phyloP scores from a whole-genome alignment of 2,888 invertebrate species.

The Dascillus cervinus region DNA sequence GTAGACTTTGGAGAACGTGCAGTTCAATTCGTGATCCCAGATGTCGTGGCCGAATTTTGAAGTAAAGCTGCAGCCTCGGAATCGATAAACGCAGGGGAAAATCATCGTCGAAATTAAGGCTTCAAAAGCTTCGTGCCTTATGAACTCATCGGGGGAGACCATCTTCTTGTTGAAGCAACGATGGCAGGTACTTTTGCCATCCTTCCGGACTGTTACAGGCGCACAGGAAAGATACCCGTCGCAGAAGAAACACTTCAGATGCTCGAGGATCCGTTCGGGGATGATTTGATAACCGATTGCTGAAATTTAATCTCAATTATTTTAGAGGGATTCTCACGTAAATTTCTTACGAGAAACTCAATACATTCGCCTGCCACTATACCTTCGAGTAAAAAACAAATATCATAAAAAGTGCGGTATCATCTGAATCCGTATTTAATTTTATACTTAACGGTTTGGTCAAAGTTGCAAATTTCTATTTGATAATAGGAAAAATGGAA shows the following conservation, averaged over 20 bases:
- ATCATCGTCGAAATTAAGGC: slow-evolving; percentile 27
- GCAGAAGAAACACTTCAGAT: slow-evolving; percentile 32
- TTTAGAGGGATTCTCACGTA: no score
- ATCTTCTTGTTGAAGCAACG: slow-evolving; percentile 31
- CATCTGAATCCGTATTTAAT: no score
- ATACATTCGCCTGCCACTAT: no score
- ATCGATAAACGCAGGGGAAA: slow-evolving; percentile 33
- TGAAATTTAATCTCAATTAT: slow-evolving; percentile 21
- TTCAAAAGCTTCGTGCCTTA: slow-evolving; percentile 32
- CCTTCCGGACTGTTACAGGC: slow-evolving; percentile 30
- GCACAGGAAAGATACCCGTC: slow-evolving; percentile 32
- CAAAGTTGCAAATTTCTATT: no score
- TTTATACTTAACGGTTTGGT: no score
- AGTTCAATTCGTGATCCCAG: slow-evolving; percentile 31
- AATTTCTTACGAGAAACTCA: no score
- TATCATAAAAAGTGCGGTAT: no score
- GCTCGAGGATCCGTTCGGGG: slow-evolving; percentile 27
- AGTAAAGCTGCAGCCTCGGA: slow-evolving; percentile 23
- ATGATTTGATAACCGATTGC: slow-evolving; percentile 26
- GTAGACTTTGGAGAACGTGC: slow-evolving; percentile 23
- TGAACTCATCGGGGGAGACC: slow-evolving; percentile 20
- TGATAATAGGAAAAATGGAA: no score
- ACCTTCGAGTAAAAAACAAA: no score
- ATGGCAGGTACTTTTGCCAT: slow-evolving; percentile 34
- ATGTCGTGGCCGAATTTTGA: slow-evolving; percentile 28